These are phyloP conservation scores for Ciconia nigra DNA, from an alignment of 2,797 vertebrate genomes.

Conservation along the genomic window DNA sequence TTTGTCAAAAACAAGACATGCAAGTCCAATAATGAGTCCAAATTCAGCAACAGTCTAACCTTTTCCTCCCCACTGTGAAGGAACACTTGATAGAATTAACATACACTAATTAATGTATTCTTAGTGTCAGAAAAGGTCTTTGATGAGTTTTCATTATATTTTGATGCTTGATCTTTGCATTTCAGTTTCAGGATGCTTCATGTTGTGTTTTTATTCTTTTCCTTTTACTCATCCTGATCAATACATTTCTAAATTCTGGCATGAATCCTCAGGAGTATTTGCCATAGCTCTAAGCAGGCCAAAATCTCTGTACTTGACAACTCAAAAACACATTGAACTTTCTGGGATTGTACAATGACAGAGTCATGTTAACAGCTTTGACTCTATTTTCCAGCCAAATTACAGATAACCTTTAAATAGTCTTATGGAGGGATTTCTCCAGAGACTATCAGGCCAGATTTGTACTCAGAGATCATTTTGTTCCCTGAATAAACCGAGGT, in stretches of 20 bases:
- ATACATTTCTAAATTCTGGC: constrained; percentile 49
- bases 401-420: constrained; percentile 58
- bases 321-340: constrained; percentile 31
- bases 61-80: neutral
- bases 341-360: neutral
- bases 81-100: constrained; percentile 1
- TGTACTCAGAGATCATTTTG: constrained; percentile 33
- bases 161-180: neutral
- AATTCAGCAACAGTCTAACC: neutral
- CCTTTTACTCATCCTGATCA: constrained; percentile 24
- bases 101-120: neutral
- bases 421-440: constrained; percentile 30
- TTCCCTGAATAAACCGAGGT: constrained; percentile 42
- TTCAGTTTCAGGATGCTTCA: constrained; percentile 7
- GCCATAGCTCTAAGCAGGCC: neutral
- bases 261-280: constrained; percentile 34
- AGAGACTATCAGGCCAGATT: constrained; percentile 29
- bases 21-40: neutral
- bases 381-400: constrained; percentile 44
- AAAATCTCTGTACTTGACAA: constrained; percentile 27
- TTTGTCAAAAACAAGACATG: neutral
- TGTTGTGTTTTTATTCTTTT: constrained; percentile 13
- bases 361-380: constrained; percentile 21
- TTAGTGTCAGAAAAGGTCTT: constrained; percentile 11
- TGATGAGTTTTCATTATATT: neutral